Evolutionary conservation across 2,797 vertebrate genomes (phyloP).

Genomic region (Molossus molossus): DNA sequence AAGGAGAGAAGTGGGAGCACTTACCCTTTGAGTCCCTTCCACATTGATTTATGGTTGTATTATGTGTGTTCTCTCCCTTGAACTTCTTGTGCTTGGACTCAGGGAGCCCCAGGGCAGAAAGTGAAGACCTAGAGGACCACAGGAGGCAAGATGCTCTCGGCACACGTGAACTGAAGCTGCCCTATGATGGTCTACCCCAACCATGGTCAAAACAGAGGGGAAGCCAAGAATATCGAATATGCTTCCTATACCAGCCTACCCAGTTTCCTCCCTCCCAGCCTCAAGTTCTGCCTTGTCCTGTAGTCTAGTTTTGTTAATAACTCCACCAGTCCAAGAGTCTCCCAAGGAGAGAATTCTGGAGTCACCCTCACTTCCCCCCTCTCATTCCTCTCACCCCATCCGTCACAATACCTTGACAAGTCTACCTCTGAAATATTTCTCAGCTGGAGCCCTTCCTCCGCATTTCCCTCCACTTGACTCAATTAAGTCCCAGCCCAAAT

Average conservation of each 20-base stretch:
- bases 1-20: background rate
- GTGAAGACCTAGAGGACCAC: background rate
- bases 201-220: background rate
- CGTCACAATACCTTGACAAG: background rate
- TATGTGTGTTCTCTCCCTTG: background rate
- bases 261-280: background rate
- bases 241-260: background rate
- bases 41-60: background rate
- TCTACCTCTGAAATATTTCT: background rate
- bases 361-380: background rate
- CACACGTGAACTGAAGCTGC: background rate
- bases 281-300: background rate
- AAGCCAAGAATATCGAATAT: background rate
- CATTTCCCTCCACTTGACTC: background rate
- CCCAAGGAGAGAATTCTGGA: background rate
- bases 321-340: background rate
- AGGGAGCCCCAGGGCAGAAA: background rate
- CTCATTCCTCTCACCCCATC: background rate
- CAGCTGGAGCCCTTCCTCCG: background rate
- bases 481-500: background rate
- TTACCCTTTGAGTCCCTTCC: background rate
- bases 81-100: background rate
- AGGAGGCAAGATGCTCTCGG: background rate
- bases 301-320: background rate
- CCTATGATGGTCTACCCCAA: background rate